Evolutionary conservation across 2,113 vertebrate genomes (phyloP), one percentile per base, ranked within the genome.

Genomic region (Amphiprion percula): DNA sequence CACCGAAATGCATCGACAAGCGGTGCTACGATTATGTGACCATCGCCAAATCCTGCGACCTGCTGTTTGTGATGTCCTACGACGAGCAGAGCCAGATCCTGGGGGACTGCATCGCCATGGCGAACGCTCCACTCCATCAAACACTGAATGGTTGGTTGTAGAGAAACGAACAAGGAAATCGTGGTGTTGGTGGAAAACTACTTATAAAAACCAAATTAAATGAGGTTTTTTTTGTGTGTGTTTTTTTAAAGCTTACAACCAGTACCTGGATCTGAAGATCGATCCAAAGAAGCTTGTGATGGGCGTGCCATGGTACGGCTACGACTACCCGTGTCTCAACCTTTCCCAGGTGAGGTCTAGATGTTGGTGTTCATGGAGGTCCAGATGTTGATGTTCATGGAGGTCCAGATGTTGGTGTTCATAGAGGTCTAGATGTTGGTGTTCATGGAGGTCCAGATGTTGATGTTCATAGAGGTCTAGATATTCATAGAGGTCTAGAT

Each of bases 271-370:
- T 54, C 87, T 97, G 89, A 95, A 94, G 23, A 96, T 99, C 59
- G 90, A 95, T 74, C 94, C 95, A 24, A 95, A 94, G 87, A 99
- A 99, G 86, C 92, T 99, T 21, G 94, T 99, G 73, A 98, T 99
- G 97, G 98, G 98, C 1, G 84, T 99, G 63, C 98, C 98, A 0
- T 99, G 98, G 98, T 99, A 99, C n/a, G 97, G 98, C 59, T 99
- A 99, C 84, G 97, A 99, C 91, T 99, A 99, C 56, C 68, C 87
- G 21, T 99, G 98, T 79, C 87, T 96, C 68, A 91, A 94, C 62
- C 85, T 99, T 1, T 93, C 96, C 24, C 64, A 91, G 96, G 98
- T 99, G 87, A 91, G 37, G 61, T 59, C 11, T 21, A 26, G 26
- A 26, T 26, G 26, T 26, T 26, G 26, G 26, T 26, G 26, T 26